A percentile compares a stretch with the other conserved stretches of the same genome.
These are phyloP conservation scores for Theonella swinhoei DNA, from an alignment of 37 sponge, comb jelly and placozoan genomes.

Conservation along the genomic window DNA sequence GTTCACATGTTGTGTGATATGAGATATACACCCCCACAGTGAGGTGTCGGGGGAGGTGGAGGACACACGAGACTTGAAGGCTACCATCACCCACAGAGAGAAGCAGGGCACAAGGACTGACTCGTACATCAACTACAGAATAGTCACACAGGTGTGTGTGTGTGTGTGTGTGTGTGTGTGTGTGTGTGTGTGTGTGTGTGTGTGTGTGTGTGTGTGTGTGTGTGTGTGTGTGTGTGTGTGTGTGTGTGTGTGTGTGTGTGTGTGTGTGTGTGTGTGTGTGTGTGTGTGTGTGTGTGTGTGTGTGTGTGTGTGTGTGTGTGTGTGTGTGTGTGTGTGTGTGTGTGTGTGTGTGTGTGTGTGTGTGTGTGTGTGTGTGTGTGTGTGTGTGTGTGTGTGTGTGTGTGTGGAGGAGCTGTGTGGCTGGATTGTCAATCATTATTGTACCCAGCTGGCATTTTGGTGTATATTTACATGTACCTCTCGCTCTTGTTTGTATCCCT, in stretches of 20 bases:
- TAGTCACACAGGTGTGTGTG: conserved; percentile 51
- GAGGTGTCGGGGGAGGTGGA: background rate
- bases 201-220: background rate
- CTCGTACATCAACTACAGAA: conserved; percentile 48
- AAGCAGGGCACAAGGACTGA: conserved; percentile 45
- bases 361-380: too few species aligned
- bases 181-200: background rate
- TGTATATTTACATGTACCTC: too few species aligned
- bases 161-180: background rate
- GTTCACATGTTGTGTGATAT: background rate
- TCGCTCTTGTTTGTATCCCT: too few species aligned
- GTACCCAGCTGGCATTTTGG: background rate
- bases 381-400: too few species aligned
- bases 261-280: too few species aligned
- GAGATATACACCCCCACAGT: background rate
- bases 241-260: conserved; percentile 2
- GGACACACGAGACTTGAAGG: conserved; percentile 30
- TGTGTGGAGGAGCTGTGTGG: too few species aligned
- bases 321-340: too few species aligned
- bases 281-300: too few species aligned
- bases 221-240: too few species aligned
- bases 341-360: too few species aligned
- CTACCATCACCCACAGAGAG: conserved; percentile 43
- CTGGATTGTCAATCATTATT: too few species aligned
- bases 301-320: too few species aligned